Conservation (phyloP, 2,888 invertebrate species). For the Ichneumoninae sp. region DNA sequence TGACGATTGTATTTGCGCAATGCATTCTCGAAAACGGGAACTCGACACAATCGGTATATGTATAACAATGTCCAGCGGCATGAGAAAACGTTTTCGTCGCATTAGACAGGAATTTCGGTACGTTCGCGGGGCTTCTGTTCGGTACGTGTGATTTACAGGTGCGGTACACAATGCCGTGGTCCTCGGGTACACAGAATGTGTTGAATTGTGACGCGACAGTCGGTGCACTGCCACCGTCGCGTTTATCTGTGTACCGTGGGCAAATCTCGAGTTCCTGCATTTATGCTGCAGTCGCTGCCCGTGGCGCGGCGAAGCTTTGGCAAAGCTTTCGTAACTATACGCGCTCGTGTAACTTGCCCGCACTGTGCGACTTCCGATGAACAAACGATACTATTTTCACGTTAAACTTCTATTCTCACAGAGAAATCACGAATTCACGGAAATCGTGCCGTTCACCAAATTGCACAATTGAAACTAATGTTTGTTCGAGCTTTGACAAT, state of each 20-base stretch:
- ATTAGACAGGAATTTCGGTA: background rate
- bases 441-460: background rate
- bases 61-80: background rate
- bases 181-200: constrained; percentile 24
- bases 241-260: constrained; percentile 23
- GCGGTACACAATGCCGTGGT: constrained; percentile 14
- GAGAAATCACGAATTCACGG: background rate
- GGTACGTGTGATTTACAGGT: constrained; percentile 26
- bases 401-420: background rate
- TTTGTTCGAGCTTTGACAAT: background rate
- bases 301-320: background rate
- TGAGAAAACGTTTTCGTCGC: background rate
- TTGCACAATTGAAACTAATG: background rate
- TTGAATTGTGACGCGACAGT: constrained; percentile 22
- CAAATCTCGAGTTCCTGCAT: constrained; percentile 31
- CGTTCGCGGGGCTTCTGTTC: constrained; percentile 2
- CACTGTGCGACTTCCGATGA: background rate
- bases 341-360: background rate
- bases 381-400: constrained; percentile 9
- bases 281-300: background rate
- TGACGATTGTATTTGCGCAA: background rate
- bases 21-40: background rate
- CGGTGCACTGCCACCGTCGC: background rate
- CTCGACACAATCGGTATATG: background rate
- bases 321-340: constrained; percentile 14